phyloP scores from a whole-genome alignment of 1,140 invertebrate genomes.

The Bombyx mandarina region DNA sequence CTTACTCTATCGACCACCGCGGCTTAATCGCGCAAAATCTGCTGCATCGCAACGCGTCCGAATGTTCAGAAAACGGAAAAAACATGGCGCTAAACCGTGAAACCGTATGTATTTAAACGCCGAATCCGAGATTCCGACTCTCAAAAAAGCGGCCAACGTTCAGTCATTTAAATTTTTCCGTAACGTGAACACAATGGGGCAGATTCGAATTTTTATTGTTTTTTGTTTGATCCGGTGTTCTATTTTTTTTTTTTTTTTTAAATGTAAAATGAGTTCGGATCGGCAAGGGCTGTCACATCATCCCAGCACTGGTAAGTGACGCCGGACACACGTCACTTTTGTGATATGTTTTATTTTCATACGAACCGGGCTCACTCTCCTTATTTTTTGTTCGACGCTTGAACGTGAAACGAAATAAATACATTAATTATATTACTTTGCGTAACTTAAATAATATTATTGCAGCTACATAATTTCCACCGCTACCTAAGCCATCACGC shows the following conservation, averaged over 20 bases:
- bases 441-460: too few species aligned
- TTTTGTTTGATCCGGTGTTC: conserved; percentile 25
- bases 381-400: conserved; percentile 46
- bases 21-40: conserved; percentile 59
- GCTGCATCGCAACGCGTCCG: conserved; percentile 42
- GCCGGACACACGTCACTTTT: conserved; percentile 63
- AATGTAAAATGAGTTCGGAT: conserved; percentile 63
- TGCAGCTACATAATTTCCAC: too few species aligned
- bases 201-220: conserved; percentile 43
- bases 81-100: conserved; percentile 69
- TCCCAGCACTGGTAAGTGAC: conserved; percentile 68
- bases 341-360: conserved; percentile 63
- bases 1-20: conserved; percentile 56
- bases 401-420: too few species aligned
- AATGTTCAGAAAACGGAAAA: conserved; percentile 65
- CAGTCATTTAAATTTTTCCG: conserved; percentile 67
- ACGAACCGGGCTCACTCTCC: conserved; percentile 48
- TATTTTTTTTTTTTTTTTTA: conserved; percentile 58
- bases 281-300: conserved; percentile 68
- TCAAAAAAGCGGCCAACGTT: conserved; percentile 54
- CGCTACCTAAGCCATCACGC: too few species aligned
- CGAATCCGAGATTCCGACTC: conserved; percentile 51
- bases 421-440: too few species aligned
- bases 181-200: conserved; percentile 69
- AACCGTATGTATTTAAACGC: conserved; percentile 69